Evolutionary conservation across 2,113 vertebrate species (phyloP).

Genomic region (Ammodytes dubius): DNA sequence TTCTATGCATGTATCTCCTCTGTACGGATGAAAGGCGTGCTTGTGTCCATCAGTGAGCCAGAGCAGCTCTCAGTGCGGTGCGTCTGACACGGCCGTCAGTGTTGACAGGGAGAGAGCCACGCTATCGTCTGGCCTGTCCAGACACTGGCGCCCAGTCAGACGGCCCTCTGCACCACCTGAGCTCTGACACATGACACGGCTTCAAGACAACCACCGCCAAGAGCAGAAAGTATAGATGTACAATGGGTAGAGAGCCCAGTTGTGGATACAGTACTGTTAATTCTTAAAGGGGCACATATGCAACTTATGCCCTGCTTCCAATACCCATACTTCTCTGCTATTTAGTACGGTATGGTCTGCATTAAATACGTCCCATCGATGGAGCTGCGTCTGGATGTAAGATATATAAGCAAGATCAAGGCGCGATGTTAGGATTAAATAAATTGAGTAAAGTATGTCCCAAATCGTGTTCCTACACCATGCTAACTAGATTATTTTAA

Average conservation of each 20-base stretch:
- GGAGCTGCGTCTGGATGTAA: too few species aligned
- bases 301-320: too few species aligned
- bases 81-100: slow-evolving; percentile 43
- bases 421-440: too few species aligned
- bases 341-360: too few species aligned
- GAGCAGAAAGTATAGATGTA: slow-evolving; percentile 21
- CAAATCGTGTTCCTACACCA: too few species aligned
- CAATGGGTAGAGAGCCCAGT: slow-evolving; percentile 14
- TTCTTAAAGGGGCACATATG: background rate
- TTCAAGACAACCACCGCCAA: slow-evolving; percentile 24
- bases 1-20: background rate
- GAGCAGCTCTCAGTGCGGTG: slow-evolving; percentile 44
- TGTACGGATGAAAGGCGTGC: background rate
- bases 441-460: too few species aligned
- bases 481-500: too few species aligned
- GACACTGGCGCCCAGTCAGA: slow-evolving; percentile 61
- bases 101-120: slow-evolving; percentile 63
- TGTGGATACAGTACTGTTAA: slow-evolving; percentile 14
- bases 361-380: too few species aligned
- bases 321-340: too few species aligned
- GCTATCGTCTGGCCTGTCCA: slow-evolving; percentile 66
- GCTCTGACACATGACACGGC: slow-evolving; percentile 25
- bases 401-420: too few species aligned
- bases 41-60: slow-evolving; percentile 19
- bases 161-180: slow-evolving; percentile 48